Conservation (phyloP, 2,113 vertebrate genomes). For the Mustela nigripes region DNA sequence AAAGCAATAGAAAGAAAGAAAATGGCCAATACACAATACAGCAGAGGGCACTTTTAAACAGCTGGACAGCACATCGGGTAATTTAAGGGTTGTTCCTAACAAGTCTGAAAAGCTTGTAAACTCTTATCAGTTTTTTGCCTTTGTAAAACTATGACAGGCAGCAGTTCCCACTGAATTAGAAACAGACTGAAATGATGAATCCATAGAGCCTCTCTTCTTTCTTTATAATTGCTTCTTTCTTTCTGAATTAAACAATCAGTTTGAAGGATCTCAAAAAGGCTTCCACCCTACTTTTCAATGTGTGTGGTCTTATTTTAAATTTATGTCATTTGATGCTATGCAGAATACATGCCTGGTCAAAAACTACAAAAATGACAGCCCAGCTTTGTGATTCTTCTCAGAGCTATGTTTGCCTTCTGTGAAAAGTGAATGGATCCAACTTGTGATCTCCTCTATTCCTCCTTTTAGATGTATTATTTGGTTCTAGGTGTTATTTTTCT, state of each 20-base stretch:
- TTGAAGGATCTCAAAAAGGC: slow-evolving; percentile 62
- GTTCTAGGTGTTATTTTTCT: neutral
- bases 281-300: neutral
- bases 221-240: slow-evolving; percentile 44
- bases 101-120: neutral
- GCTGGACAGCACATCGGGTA: neutral
- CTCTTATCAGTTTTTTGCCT: neutral
- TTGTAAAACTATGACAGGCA: neutral
- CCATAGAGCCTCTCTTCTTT: slow-evolving; percentile 26
- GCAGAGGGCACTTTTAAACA: neutral
- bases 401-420: neutral
- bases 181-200: slow-evolving; percentile 57
- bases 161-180: slow-evolving; percentile 66
- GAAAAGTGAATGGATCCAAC: neutral
- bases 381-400: neutral
- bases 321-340: slow-evolving; percentile 57
- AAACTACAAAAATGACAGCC: slow-evolving; percentile 52
- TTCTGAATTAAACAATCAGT: slow-evolving; percentile 48
- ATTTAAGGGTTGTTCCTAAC: slow-evolving; percentile 48
- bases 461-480: neutral
- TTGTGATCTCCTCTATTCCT: neutral
- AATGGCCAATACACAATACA: slow-evolving; percentile 22
- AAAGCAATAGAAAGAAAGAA: slow-evolving; percentile 51
- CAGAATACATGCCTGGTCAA: neutral
- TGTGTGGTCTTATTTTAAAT: slow-evolving; percentile 19